Base-by-base conservation (phyloP, 2,113 vertebrate genomes). In the Mola mola region DNA sequence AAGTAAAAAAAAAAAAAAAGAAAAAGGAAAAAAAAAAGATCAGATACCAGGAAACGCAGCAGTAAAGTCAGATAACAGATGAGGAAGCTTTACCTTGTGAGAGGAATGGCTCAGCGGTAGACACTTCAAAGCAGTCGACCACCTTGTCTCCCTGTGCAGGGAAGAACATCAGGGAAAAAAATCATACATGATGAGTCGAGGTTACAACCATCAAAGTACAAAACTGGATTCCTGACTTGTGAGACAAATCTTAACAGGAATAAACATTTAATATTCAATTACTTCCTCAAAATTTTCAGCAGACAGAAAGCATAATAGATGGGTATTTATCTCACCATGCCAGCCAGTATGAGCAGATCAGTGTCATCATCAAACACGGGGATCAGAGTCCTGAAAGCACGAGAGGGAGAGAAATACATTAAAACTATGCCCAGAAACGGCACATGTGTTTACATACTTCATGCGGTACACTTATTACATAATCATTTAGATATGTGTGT, bases 301-400 rank as follows among this genome's bases (percentile, higher is more conserved):
- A 17, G 6, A 19, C 17, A 28, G 3, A 42, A 21, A 5, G 9
- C 2, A 51, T 5, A 38, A 17, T 0, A 37, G 2, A 52, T 6
- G 12, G 13, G 1, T 1, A 25, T 29, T 13, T 5, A 31, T 62
- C 88, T 91, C 66, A 99, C 97, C 94, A 94, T 93, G 75, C 92
- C 95, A 1, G 94, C 90, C 59, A 98, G 73, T 20, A 95, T 43
- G 26, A 99, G 93, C 20, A 99, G 92, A 22, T 94, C 91, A 0
- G 96, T 93, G 88, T 97, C 95, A 0, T 90, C 66, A 6, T 99
- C 96, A 12, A 94, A 93, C 70, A 99, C 87, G 0, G 97, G 96
- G 43, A 96, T 92, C 72, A 95, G 55, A 2, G 79, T 91, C 74
- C 97, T 98, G 76, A 2, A 43, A 42, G 48, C 8, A 60, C 42